Evolutionary conservation across 1,140 invertebrate species (phyloP).

Genomic region (Hypothenemus hampei): DNA sequence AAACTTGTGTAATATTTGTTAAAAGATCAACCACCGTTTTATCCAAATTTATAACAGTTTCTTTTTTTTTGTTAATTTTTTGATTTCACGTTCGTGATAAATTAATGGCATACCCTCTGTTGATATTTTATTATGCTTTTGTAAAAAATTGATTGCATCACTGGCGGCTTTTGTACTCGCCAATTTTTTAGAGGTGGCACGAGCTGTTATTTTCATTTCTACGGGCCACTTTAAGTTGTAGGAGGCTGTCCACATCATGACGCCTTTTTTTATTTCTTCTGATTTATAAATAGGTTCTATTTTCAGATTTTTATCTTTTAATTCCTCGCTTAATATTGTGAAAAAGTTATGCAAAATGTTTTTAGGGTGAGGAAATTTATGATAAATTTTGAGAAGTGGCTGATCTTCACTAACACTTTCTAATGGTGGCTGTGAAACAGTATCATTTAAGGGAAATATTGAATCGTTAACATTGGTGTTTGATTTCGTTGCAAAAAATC

Average conservation of each 20-base stretch:
- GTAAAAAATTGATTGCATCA: slow-evolving; percentile 36
- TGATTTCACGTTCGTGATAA: slow-evolving; percentile 36
- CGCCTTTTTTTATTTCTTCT: background rate
- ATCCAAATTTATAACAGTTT: slow-evolving; percentile 31
- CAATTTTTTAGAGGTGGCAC: slow-evolving; percentile 36
- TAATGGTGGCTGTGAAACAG: too few relatives aligned
- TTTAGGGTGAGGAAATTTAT: slow-evolving; percentile 34
- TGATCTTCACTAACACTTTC: too few relatives aligned
- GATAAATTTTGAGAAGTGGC: too few relatives aligned
- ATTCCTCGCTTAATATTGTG: slow-evolving; percentile 26
- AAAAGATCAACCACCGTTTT: slow-evolving; percentile 26
- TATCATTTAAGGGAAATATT: too few relatives aligned
- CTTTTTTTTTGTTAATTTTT: slow-evolving; percentile 31
- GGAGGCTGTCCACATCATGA: slow-evolving; percentile 34
- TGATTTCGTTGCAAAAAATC: too few relatives aligned
- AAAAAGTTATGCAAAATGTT: slow-evolving; percentile 34
- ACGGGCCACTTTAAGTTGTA: slow-evolving; percentile 41
- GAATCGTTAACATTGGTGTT: too few relatives aligned
- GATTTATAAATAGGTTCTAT: slow-evolving; percentile 28
- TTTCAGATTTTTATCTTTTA: slow-evolving; percentile 27
- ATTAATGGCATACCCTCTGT: slow-evolving; percentile 37
- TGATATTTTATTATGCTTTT: slow-evolving; percentile 35
- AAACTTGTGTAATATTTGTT: slow-evolving; percentile 33
- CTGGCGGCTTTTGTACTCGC: slow-evolving; percentile 38
- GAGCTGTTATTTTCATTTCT: slow-evolving; percentile 29